Conservation (phyloP, 2,888 invertebrate genomes). For the Luperina testacea region DNA sequence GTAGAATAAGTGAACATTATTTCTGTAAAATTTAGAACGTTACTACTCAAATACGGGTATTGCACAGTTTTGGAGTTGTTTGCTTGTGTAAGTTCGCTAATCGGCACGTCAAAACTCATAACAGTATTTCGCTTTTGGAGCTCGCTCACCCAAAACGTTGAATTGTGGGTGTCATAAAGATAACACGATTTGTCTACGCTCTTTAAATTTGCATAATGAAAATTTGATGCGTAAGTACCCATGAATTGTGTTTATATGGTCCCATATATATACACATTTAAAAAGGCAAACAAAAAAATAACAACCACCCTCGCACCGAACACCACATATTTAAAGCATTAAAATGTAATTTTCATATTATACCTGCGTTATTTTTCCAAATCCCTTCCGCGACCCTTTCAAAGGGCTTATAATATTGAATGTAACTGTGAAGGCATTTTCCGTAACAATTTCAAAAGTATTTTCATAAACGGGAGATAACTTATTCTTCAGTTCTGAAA, state of each 20-base stretch:
- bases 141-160: slow-evolving; percentile 58
- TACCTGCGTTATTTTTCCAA: slow-evolving; percentile 38
- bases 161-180: slow-evolving; percentile 66
- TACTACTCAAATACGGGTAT: slow-evolving; percentile 61
- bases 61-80: slow-evolving; percentile 39
- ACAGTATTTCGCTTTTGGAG: slow-evolving; percentile 55
- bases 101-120: slow-evolving; percentile 53
- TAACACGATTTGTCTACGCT: slow-evolving; percentile 69
- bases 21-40: slow-evolving; percentile 56
- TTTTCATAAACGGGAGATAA: slow-evolving; percentile 47
- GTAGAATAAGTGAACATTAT: slow-evolving; percentile 58
- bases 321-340: slow-evolving; percentile 46
- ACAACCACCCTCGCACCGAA: neutral
- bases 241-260: slow-evolving; percentile 23
- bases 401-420: slow-evolving; percentile 49
- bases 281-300: slow-evolving; percentile 18
- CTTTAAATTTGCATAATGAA: slow-evolving; percentile 61
- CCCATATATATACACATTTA: neutral
- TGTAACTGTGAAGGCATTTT: slow-evolving; percentile 48
- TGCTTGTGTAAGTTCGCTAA: slow-evolving; percentile 58
- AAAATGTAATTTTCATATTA: slow-evolving; percentile 47
- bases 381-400: slow-evolving; percentile 44
- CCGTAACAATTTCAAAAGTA: slow-evolving; percentile 34
- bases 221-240: slow-evolving; percentile 44
- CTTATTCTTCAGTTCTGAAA: slow-evolving; percentile 37